Conservation (phyloP, 2,888 invertebrate species). For the Lymantria monacha region DNA sequence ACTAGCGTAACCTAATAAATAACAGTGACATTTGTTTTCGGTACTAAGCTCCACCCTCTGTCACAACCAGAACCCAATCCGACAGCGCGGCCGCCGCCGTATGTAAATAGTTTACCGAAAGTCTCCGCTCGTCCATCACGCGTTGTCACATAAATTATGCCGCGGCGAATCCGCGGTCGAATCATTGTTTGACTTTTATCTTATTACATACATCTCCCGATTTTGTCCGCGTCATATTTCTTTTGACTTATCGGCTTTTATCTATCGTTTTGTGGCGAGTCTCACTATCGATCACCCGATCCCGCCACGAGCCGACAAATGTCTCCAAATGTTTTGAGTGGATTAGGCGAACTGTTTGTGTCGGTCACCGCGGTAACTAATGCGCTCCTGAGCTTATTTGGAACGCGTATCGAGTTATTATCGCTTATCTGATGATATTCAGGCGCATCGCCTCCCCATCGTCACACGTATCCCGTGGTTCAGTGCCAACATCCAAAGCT, state of each 20-base stretch:
- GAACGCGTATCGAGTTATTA: conserved; percentile 75
- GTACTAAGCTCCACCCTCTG: conserved; percentile 81
- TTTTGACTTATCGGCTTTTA: conserved; percentile 81
- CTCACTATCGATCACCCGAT: conserved; percentile 77
- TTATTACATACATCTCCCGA: conserved; percentile 82
- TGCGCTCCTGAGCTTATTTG: conserved; percentile 68
- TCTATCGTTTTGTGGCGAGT: conserved; percentile 81
- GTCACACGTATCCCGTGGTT: conserved; percentile 3
- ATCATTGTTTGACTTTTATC: conserved; percentile 83
- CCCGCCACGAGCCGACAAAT: conserved; percentile 75
- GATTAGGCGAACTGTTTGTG: conserved; percentile 74
- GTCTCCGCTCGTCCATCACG: conserved; percentile 82
- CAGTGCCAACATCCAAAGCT: conserved; percentile 8
- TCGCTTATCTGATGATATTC: conserved; percentile 75
- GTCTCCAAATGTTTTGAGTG: conserved; percentile 80
- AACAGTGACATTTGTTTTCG: conserved; percentile 81
- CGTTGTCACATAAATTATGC: conserved; percentile 83
- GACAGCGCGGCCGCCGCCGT: conserved; percentile 75
- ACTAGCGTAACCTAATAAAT: conserved; percentile 78
- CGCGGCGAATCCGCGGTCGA: conserved; percentile 82
- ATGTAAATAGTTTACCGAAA: conserved; percentile 83
- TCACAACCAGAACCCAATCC: conserved; percentile 79
- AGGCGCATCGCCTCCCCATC: conserved; percentile 29
- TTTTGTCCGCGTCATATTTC: conserved; percentile 83
- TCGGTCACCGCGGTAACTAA: conserved; percentile 68